Conservation (phyloP, 2,113 vertebrate genomes). For the Sphaerodactylus townsendi region DNA sequence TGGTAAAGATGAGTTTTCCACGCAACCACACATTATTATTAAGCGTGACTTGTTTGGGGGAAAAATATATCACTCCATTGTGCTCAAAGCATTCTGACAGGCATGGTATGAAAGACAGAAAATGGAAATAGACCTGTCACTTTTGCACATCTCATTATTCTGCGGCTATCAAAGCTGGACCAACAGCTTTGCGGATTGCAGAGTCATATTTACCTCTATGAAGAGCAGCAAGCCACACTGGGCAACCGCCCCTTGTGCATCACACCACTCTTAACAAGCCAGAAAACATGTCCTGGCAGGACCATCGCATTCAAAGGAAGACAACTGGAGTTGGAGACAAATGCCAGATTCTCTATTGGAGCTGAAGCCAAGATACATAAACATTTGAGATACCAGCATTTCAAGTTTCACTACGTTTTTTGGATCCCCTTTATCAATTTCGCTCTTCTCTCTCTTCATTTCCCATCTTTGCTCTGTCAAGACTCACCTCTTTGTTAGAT, state of each 20-base stretch:
- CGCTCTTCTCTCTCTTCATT: too few species aligned
- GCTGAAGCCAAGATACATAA: neutral
- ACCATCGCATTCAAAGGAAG: neutral
- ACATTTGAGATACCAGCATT: too few species aligned
- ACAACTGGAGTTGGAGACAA: neutral
- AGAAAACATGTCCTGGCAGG: rapidly evolving
- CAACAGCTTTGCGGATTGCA: conserved; percentile 21
- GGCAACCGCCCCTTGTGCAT: rapidly evolving
- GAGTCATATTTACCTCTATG: conserved; percentile 2
- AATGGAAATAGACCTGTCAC: conserved; percentile 65
- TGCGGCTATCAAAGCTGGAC: conserved; percentile 51
- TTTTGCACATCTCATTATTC: neutral
- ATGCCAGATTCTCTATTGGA: neutral
- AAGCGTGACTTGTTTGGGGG: conserved; percentile 45
- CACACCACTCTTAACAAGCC: neutral
- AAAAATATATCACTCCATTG: conserved; percentile 22
- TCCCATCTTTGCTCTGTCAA: too few species aligned
- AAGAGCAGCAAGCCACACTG: neutral
- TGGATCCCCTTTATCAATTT: too few species aligned
- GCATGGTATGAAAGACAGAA: conserved; percentile 52
- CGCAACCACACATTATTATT: conserved; percentile 38
- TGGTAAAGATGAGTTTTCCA: neutral
- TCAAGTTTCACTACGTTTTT: neutral
- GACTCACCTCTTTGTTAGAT: too few species aligned
- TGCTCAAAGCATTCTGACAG: conserved; percentile 34